These are phyloP conservation scores for Tromatobia lineatoria DNA, from an alignment of 2,888 invertebrate genomes.

Conservation along the genomic window DNA sequence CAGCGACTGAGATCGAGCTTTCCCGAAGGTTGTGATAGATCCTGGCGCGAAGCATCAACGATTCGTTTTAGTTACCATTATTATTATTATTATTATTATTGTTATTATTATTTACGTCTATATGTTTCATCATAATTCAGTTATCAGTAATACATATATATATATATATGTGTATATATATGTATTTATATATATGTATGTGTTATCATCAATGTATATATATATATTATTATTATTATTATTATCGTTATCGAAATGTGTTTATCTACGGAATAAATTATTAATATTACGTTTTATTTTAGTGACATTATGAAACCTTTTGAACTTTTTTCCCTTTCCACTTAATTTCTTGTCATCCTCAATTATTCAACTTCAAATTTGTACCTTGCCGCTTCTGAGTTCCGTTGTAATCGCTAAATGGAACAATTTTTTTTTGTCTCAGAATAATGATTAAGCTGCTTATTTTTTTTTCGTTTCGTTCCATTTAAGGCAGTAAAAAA, in stretches of 20 bases:
- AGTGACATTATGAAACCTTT: slow-evolving; percentile 6
- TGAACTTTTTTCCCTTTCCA: neutral
- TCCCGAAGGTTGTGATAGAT: slow-evolving; percentile 67
- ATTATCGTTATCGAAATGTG: slow-evolving; percentile 66
- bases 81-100: slow-evolving; percentile 63
- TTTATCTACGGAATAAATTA: slow-evolving; percentile 67
- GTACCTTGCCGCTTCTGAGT: too few relatives aligned
- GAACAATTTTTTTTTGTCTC: too few relatives aligned
- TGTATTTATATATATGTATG: slow-evolving; percentile 32
- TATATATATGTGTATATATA: slow-evolving; percentile 35
- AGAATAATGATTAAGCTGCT: too few relatives aligned
- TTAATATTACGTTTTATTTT: slow-evolving; percentile 62
- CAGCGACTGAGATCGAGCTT: slow-evolving; percentile 57
- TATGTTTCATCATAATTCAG: slow-evolving; percentile 63
- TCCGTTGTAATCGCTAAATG: too few relatives aligned
- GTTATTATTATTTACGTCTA: slow-evolving; percentile 59
- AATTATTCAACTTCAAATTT: too few relatives aligned
- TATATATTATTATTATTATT: slow-evolving; percentile 56
- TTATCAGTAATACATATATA: slow-evolving; percentile 53
- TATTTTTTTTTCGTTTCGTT: too few relatives aligned
- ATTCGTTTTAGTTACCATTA: slow-evolving; percentile 67
- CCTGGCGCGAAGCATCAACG: slow-evolving; percentile 65
- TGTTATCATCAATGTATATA: slow-evolving; percentile 30
- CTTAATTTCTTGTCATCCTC: neutral
- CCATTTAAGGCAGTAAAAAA: too few relatives aligned